Conservation (phyloP, 2,888 invertebrate species). For the Parnassius orleans region DNA sequence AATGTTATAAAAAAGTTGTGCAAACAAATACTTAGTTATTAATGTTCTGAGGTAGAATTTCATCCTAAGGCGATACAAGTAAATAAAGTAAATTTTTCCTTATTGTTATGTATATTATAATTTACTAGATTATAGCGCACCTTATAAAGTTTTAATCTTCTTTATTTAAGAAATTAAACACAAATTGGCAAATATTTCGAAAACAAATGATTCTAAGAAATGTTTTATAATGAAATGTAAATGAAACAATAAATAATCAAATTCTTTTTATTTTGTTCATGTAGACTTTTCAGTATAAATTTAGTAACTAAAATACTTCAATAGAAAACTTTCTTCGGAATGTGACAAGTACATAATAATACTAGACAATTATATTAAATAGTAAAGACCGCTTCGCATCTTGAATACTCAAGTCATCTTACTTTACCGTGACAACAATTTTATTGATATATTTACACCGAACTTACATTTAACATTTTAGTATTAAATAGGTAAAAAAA, state of each 20-base stretch:
- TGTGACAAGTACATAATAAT: conserved; percentile 64
- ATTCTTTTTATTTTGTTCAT: conserved; percentile 37
- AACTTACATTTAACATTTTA: conserved; percentile 41
- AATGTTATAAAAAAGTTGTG: too few relatives aligned
- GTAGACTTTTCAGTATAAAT: conserved; percentile 45
- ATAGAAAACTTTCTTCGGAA: conserved; percentile 55
- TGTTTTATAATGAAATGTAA: too few relatives aligned
- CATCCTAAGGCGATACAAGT: too few relatives aligned
- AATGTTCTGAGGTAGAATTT: too few relatives aligned
- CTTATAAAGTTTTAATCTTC: too few relatives aligned
- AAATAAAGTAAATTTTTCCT: too few relatives aligned
- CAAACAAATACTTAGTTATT: too few relatives aligned
- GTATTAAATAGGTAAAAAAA: conserved; percentile 43
- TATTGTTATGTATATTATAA: too few relatives aligned
- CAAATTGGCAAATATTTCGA: too few relatives aligned
- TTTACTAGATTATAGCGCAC: too few relatives aligned
- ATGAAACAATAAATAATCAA: background rate
- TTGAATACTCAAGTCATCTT: conserved; percentile 44
- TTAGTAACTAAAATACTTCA: conserved; percentile 37
- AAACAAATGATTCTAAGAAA: too few relatives aligned
- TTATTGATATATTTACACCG: conserved; percentile 55
- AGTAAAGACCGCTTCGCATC: conserved; percentile 44
- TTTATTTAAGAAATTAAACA: too few relatives aligned
- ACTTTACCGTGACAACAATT: conserved; percentile 47
- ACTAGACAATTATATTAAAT: conserved; percentile 43